Conservation (phyloP, 2,888 invertebrate genomes). For the Helobdella robusta region DNA sequence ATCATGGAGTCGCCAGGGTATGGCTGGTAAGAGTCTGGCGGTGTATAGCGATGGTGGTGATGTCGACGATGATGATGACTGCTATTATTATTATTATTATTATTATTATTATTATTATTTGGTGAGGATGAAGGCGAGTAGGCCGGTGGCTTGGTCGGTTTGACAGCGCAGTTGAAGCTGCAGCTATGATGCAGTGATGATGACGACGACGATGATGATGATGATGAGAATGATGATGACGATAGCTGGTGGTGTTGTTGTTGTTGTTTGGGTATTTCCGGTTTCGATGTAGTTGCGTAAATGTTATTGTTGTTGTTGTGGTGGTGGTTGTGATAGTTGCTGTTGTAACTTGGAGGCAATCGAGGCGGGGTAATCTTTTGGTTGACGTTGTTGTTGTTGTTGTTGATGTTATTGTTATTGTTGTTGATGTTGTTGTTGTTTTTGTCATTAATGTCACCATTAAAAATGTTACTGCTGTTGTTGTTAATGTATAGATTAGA, state of each 20-base stretch:
- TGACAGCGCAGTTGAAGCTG: constrained; percentile 18
- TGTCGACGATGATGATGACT: no score
- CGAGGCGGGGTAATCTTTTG: neutral
- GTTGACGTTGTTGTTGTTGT: neutral
- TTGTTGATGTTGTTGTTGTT: no score
- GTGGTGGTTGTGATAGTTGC: no score
- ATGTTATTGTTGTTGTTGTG: constrained; percentile 3
- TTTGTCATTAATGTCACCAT: no score
- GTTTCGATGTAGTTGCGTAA: neutral
- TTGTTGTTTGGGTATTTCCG: no score
- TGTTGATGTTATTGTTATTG: no score
- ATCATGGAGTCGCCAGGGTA: constrained; percentile 8
- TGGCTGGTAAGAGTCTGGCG: constrained; percentile 23
- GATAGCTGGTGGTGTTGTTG: neutral
- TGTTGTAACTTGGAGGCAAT: neutral
- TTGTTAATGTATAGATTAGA: constrained; percentile 3
- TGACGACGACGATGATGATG: constrained; percentile 9
- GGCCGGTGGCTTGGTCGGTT: constrained; percentile 1
- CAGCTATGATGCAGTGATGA: constrained; percentile 23
- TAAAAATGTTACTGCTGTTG: no score
- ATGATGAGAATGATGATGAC: constrained; percentile 4
- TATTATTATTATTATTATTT: no score
- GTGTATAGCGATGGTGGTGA: constrained; percentile 21
- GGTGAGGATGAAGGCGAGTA: constrained; percentile 21
- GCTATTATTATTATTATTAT: no score